A percentile compares a stretch with the other conserved stretches of the same genome.
These are phyloP conservation scores for Monopterus albus DNA, from an alignment of 2,113 vertebrate species.

Conservation along the genomic window DNA sequence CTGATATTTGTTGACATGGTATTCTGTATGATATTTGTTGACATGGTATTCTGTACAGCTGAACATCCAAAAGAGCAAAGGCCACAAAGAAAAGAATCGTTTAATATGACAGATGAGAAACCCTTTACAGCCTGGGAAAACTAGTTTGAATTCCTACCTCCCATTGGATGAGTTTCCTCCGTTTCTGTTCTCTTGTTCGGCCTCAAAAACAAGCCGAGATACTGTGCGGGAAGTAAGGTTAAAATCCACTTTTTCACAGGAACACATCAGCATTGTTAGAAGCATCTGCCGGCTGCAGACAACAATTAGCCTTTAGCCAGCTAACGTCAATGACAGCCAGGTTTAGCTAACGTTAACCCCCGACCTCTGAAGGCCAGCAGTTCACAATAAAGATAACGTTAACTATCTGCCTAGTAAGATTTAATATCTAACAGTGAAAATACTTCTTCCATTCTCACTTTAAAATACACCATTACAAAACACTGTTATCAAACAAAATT, in stretches of 20 bases:
- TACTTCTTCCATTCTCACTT: slow-evolving; percentile 31
- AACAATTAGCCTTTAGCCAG: slow-evolving; percentile 40
- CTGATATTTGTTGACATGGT: too few relatives aligned
- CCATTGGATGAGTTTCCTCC: slow-evolving; percentile 84
- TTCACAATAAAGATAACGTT: slow-evolving; percentile 36
- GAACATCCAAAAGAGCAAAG: neutral
- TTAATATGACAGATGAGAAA: neutral
- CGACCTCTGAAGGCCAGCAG: slow-evolving; percentile 31
- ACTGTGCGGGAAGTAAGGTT: slow-evolving; percentile 77
- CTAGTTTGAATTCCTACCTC: slow-evolving; percentile 73
- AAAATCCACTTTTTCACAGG: slow-evolving; percentile 83
- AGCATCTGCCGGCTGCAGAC: slow-evolving; percentile 58
- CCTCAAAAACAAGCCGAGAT: slow-evolving; percentile 80
- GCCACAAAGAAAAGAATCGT: neutral
- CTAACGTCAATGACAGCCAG: slow-evolving; percentile 12
- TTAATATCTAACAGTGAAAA: slow-evolving; percentile 13
- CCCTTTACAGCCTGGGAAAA: neutral
- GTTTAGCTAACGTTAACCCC: slow-evolving; percentile 36
- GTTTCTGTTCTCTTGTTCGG: slow-evolving; percentile 78
- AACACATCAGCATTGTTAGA: slow-evolving; percentile 81
- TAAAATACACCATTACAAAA: slow-evolving; percentile 36
- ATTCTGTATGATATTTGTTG: neutral
- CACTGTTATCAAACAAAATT: neutral
- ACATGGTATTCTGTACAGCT: neutral
- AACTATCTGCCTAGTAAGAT: slow-evolving; percentile 28